Base-by-base conservation (phyloP, 2,113 vertebrate species). In the Microcebus ravelobensis region DNA sequence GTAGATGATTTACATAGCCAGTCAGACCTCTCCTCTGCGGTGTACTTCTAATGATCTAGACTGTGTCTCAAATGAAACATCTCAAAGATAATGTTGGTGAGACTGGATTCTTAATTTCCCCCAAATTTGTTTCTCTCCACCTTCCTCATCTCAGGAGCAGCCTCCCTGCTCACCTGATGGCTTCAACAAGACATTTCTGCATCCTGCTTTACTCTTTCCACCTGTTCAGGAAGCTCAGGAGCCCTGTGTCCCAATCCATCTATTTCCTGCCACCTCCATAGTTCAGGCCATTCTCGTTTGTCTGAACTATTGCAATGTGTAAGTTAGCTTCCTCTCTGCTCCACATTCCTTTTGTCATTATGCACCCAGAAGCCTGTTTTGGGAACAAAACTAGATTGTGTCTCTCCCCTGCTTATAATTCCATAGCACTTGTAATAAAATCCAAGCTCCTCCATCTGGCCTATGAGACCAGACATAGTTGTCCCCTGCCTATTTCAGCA, bases 141-240 rank as follows among this genome's bases (percentile, higher is more conserved):
- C 74, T 18, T 80, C 5, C 5, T 27, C 36, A 0, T 59, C 63
- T 73, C 29, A 11, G 8, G 15, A 17, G 68, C 2, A 42, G n/a
- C 4, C 0, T 23, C 42, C 23, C 2, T 0, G 12, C 42, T 18
- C 77, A 3, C 20, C 0, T 8, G 55, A 50, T 14, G 14, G 14
- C 34, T 61, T 8, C 42, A 31, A 2, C 3, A 14, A 52, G 79
- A 48, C 63, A 0, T 0, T 10, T 5, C 20, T 25, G 55, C 6
- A 0, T 27, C n/a, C 8, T 84, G 15, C 55, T 42, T 39, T 15
- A 14, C 15, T 55, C 9, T 25, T 52, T 29, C 21, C 12, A 2
- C n/a, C 31, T 1, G 0, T 39, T 42, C 74, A 29, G 3, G 5
- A 36, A 18, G 61, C 45, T 13, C 36, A 42, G 0, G 6, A n/a